Conservation (phyloP, 2,888 invertebrate genomes). For the Parnassius smintheus region DNA sequence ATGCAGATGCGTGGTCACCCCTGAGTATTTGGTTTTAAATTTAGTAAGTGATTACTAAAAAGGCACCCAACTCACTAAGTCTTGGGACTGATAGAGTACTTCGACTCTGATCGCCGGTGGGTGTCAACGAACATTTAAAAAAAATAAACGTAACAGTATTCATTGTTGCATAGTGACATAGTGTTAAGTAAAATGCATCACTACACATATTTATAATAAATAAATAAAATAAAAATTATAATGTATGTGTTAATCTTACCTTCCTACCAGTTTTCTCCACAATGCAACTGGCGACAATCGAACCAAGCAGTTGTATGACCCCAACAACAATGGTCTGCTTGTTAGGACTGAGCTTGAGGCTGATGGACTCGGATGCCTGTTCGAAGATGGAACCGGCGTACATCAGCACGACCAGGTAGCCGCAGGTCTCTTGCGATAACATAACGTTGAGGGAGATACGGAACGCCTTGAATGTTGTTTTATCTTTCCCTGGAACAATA, state of each 20-base stretch:
- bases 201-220: too few relatives aligned
- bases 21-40: too few relatives aligned
- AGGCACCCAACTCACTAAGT: too few relatives aligned
- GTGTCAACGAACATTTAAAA: too few relatives aligned
- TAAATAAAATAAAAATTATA: too few relatives aligned
- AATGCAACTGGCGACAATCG: constrained; percentile 71
- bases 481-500: constrained; percentile 63
- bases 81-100: too few relatives aligned
- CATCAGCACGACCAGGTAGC: constrained; percentile 75
- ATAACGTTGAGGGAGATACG: constrained; percentile 71
- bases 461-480: constrained; percentile 72
- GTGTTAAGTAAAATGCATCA: too few relatives aligned
- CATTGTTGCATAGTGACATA: too few relatives aligned
- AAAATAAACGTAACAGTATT: too few relatives aligned
- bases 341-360: constrained; percentile 67
- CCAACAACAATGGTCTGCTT: constrained; percentile 75
- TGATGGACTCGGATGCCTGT: constrained; percentile 67
- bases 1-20: too few relatives aligned
- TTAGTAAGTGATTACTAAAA: too few relatives aligned
- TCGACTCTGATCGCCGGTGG: too few relatives aligned
- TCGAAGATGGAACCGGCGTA: constrained; percentile 76
- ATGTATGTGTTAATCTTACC: constrained; percentile 40
- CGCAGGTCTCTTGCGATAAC: constrained; percentile 74
- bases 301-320: constrained; percentile 65
- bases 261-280: constrained; percentile 74